These are phyloP conservation scores for Dicroscelio sp. DNA, from an alignment of 2,888 invertebrate species.

Conservation along the genomic window DNA sequence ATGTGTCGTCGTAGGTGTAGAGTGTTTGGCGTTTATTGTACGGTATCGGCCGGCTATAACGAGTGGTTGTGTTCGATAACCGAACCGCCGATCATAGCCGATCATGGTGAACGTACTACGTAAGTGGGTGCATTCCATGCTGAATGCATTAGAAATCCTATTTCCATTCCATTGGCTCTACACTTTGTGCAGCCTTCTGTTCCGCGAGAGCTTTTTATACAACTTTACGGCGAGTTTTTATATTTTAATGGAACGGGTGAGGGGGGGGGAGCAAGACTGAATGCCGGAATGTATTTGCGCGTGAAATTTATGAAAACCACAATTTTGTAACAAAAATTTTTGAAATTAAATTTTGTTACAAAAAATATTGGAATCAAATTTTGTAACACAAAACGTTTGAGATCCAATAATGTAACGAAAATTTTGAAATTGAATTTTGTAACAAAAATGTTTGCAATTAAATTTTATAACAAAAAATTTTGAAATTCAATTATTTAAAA, in stretches of 20 bases:
- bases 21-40: constrained; percentile 26
- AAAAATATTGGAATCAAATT: too few species aligned
- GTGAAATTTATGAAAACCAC: not conserved
- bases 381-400: too few species aligned
- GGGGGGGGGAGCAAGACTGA: not conserved
- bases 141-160: constrained; percentile 78
- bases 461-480: too few species aligned
- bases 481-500: too few species aligned
- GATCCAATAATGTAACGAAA: too few species aligned
- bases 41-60: constrained; percentile 42
- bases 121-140: constrained; percentile 82
- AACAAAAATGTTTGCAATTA: too few species aligned
- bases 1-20: not conserved
- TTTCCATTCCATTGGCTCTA: constrained; percentile 73
- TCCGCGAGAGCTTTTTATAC: constrained; percentile 19
- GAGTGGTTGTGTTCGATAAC: constrained; percentile 55
- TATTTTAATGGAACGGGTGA: not conserved
- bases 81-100: constrained; percentile 44
- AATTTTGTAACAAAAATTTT: too few species aligned
- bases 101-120: constrained; percentile 78
- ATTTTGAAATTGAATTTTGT: too few species aligned
- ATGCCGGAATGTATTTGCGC: not conserved
- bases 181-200: constrained; percentile 33
- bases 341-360: too few species aligned
- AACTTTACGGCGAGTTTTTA: not conserved